Percentiles rank a stretch among this genome's conserved stretches.
Conservation (phyloP, 1,140 invertebrate genomes). For the Halesus radiatus region DNA sequence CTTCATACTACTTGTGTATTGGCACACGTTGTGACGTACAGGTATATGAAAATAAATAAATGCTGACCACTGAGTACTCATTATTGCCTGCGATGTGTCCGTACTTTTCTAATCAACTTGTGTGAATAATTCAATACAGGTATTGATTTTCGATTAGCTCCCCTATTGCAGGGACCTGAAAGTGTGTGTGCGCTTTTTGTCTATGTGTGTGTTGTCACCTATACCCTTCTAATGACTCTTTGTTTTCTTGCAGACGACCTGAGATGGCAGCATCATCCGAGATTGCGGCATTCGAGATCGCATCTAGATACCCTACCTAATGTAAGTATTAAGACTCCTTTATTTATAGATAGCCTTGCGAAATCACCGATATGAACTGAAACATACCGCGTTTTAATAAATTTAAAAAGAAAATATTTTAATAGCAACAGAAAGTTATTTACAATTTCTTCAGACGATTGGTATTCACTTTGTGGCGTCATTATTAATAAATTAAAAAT, state of each 20-base stretch:
- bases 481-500: no score
- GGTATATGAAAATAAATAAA: no score
- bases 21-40: no score
- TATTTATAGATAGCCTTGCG: no score
- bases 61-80: background rate
- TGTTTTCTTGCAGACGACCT: constrained; percentile 27
- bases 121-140: constrained; percentile 32
- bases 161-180: constrained; percentile 5
- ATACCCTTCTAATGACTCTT: constrained; percentile 5
- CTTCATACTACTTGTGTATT: no score
- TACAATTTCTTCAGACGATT: no score
- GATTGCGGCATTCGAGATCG: constrained; percentile 21
- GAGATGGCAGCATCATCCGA: constrained; percentile 27
- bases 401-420: no score
- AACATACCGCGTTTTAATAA: no score
- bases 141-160: constrained; percentile 39
- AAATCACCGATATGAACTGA: no score
- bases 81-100: background rate
- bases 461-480: no score
- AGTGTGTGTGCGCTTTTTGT: background rate
- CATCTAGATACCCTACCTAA: constrained; percentile 7
- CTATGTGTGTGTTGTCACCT: background rate
- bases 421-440: no score
- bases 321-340: no score
- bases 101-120: constrained; percentile 35